A percentile compares a stretch with the other conserved stretches of the same genome.
Conservation (phyloP, 1,140 invertebrate species). For the Megalopta genalis region DNA sequence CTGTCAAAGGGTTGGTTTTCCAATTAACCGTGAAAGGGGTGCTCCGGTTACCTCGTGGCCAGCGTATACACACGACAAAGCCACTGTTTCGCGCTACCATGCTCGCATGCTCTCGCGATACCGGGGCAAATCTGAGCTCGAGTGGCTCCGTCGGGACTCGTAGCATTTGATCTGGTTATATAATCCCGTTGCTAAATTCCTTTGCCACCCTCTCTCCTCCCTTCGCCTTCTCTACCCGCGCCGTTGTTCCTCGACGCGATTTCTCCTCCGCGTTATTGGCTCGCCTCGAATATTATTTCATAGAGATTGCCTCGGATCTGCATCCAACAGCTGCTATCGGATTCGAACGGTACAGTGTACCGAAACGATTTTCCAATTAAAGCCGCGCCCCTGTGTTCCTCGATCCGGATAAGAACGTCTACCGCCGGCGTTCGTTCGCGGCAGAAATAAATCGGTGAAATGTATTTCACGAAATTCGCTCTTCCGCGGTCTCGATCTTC, state of each 20-base stretch:
- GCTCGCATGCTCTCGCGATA: conserved; percentile 12
- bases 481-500: no score
- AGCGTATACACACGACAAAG: conserved; percentile 14
- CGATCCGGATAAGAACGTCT: no score
- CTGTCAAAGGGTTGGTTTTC: conserved; percentile 16
- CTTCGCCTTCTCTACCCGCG: no score
- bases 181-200: background rate
- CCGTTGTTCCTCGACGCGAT: background rate
- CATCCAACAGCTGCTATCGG: no score
- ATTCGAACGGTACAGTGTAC: no score
- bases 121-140: conserved; percentile 14
- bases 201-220: background rate
- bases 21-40: conserved; percentile 34
- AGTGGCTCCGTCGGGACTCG: background rate
- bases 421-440: no score
- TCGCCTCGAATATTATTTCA: background rate
- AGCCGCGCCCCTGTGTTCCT: no score
- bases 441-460: no score
- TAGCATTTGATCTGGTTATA: conserved; percentile 39
- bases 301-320: no score
- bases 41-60: background rate
- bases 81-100: conserved; percentile 24
- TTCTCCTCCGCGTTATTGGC: background rate
- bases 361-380: no score
- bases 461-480: no score